Evolutionary conservation across 1,140 invertebrate genomes (phyloP).

Genomic region (Andricus grossulariae): DNA sequence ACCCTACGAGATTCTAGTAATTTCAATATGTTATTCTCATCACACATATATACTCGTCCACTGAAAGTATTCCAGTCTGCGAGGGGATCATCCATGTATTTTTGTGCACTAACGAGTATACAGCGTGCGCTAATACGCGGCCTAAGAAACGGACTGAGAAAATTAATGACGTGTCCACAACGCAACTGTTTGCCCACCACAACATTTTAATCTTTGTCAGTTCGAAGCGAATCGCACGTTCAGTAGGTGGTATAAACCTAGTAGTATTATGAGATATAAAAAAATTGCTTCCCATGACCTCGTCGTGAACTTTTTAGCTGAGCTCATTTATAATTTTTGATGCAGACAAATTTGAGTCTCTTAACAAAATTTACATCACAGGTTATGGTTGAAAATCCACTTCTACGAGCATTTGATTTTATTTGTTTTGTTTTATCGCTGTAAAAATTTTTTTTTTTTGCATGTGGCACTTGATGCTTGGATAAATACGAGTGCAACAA

Average conservation of each 20-base stretch:
- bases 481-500: too few relatives aligned
- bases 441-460: too few relatives aligned
- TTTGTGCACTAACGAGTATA: constrained; percentile 27
- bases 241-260: constrained; percentile 43
- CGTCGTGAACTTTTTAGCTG: background rate
- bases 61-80: background rate
- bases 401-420: too few relatives aligned
- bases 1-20: too few relatives aligned
- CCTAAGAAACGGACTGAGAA: constrained; percentile 53
- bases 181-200: constrained; percentile 55
- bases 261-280: background rate
- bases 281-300: constrained; percentile 11
- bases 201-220: constrained; percentile 65
- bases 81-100: background rate
- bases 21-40: too few relatives aligned
- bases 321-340: constrained; percentile 6
- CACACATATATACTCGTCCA: too few relatives aligned
- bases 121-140: constrained; percentile 50
- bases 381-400: too few relatives aligned
- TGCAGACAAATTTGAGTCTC: too few relatives aligned
- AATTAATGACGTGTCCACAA: constrained; percentile 59
- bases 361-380: too few relatives aligned
- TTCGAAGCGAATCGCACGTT: constrained; percentile 50
- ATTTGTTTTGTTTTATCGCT: too few relatives aligned
- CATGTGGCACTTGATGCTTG: too few relatives aligned